Percentiles rank a stretch among this genome's conserved stretches.
phyloP scores from a whole-genome alignment of 2,888 invertebrate genomes.

The Apodemia hepburni region DNA sequence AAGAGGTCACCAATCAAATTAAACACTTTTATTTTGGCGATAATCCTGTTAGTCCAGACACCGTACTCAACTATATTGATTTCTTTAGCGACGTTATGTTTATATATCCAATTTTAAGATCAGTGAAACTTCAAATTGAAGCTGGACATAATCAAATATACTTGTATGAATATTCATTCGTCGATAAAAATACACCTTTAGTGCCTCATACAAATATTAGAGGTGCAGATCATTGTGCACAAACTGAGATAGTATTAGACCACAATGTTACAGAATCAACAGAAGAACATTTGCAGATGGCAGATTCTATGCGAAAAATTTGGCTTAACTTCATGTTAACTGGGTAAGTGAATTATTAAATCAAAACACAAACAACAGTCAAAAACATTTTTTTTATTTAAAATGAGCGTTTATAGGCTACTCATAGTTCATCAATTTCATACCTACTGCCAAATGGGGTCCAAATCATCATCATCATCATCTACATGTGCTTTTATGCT shows the following conservation, averaged over 20 bases:
- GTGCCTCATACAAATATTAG: background rate
- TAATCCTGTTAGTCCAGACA: slow-evolving; percentile 35
- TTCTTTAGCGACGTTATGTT: slow-evolving; percentile 55
- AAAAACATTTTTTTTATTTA: no score
- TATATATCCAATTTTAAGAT: slow-evolving; percentile 37
- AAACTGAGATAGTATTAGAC: background rate
- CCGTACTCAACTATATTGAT: slow-evolving; percentile 40
- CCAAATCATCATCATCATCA: no score
- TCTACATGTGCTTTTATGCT: no score
- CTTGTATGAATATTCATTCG: slow-evolving; percentile 47
- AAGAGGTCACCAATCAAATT: slow-evolving; percentile 35
- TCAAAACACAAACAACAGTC: no score
- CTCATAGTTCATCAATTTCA: no score
- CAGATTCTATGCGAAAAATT: background rate
- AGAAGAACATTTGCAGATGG: no score
- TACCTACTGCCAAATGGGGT: no score
- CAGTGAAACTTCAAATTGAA: slow-evolving; percentile 39
- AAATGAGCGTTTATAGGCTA: no score
- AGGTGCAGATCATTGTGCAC: background rate
- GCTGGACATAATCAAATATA: slow-evolving; percentile 45
- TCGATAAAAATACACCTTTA: slow-evolving; percentile 33
- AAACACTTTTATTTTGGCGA: slow-evolving; percentile 38
- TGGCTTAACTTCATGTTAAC: slow-evolving; percentile 17
- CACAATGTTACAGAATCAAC: background rate
- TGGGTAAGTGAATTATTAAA: background rate